phyloP scores from a whole-genome alignment of 2,888 invertebrate genomes.

The Chelonus formosanus region DNA sequence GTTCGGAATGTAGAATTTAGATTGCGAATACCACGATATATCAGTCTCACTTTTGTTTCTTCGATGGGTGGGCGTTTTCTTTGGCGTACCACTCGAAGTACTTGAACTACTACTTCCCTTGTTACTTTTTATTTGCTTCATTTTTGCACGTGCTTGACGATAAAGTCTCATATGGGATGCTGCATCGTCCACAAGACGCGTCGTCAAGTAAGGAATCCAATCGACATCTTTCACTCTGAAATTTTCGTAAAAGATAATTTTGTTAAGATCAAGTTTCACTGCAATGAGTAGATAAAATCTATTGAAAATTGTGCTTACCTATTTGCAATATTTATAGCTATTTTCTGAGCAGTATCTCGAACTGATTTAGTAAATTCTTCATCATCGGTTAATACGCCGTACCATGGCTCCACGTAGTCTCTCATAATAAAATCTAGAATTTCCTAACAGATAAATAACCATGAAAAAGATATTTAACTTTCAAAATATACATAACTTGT shows the following conservation, averaged over 20 bases:
- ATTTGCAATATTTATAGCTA: constrained; percentile 72
- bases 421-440: constrained; percentile 82
- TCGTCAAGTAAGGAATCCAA: constrained; percentile 89
- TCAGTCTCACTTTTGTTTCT: constrained; percentile 81
- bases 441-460: constrained; percentile 64
- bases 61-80: constrained; percentile 69
- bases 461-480: too few relatives aligned
- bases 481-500: neutral
- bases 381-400: constrained; percentile 74
- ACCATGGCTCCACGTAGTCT: constrained; percentile 85
- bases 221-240: constrained; percentile 81
- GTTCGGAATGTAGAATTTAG: constrained; percentile 71
- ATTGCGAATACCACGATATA: constrained; percentile 73
- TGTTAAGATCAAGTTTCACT: neutral
- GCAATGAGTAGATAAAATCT: constrained; percentile 4
- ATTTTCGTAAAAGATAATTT: neutral
- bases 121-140: constrained; percentile 55
- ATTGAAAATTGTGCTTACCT: constrained; percentile 59
- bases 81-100: constrained; percentile 61
- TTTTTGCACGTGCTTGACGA: constrained; percentile 75
- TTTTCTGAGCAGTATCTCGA: constrained; percentile 75
- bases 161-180: constrained; percentile 89
- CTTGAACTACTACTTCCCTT: constrained; percentile 56
- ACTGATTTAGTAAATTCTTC: constrained; percentile 78
- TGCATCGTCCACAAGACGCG: constrained; percentile 87